Percentiles rank a stretch among this genome's conserved stretches.
These are phyloP conservation scores for Vimba vimba DNA, from an alignment of 2,113 vertebrate genomes.

Conservation along the genomic window DNA sequence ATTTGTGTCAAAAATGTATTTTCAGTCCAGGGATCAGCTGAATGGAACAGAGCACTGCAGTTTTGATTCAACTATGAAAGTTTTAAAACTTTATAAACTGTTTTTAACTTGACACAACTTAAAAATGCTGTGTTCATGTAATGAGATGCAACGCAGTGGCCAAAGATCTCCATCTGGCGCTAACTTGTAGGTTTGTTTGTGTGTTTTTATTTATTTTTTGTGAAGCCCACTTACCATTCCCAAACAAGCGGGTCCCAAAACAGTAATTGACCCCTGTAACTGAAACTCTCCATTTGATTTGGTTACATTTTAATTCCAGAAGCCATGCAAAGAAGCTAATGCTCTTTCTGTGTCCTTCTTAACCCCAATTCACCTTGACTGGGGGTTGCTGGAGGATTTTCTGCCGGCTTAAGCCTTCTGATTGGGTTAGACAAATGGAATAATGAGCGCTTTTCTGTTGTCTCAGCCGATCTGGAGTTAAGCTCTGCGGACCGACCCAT, in stretches of 20 bases:
- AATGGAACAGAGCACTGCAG: background rate
- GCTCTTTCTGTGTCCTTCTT: conserved; percentile 65
- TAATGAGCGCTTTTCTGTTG: conserved; percentile 73
- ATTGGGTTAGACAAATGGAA: conserved; percentile 67
- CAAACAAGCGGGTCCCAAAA: conserved; percentile 52
- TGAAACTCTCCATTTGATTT: conserved; percentile 60
- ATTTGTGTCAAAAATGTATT: too few relatives aligned
- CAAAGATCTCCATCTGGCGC: background rate
- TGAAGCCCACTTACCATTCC: conserved; percentile 37
- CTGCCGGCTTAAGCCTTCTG: conserved; percentile 64
- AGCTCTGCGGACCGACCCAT: conserved; percentile 57
- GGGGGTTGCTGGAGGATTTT: conserved; percentile 52
- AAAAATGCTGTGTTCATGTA: background rate
- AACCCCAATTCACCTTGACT: conserved; percentile 64
- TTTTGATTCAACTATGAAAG: background rate
- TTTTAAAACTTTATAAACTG: background rate
- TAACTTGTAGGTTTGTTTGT: background rate
- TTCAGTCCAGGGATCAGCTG: background rate
- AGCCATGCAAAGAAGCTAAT: conserved; percentile 63
- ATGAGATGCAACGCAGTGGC: background rate
- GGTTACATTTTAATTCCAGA: conserved; percentile 67
- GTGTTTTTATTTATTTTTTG: background rate
- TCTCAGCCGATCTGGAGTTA: conserved; percentile 64
- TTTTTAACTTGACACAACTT: background rate
- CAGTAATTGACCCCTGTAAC: conserved; percentile 51